A percentile compares a stretch with the other conserved stretches of the same genome.
Conservation (phyloP, 2,113 vertebrate species). For the Acanthisitta chloris region DNA sequence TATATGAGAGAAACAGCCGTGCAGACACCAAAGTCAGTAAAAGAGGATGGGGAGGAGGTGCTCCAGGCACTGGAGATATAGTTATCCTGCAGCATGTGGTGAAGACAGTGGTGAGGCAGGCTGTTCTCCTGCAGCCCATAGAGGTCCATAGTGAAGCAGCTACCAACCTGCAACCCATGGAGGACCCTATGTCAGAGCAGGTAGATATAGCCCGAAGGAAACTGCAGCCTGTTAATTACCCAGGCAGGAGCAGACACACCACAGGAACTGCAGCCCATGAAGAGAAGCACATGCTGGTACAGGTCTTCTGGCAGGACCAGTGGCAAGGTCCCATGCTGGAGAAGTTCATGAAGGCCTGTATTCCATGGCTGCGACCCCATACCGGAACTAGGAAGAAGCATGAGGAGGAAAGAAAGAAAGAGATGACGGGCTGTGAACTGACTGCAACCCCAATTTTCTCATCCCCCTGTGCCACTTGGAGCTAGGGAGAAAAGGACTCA, state of each 20-base stretch:
- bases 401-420: background rate
- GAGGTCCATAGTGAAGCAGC: background rate
- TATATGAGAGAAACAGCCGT: background rate
- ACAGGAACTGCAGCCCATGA: background rate
- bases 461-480: fast-evolving
- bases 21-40: background rate
- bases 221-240: background rate
- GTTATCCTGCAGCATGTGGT: fast-evolving
- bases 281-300: background rate
- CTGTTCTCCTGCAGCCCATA: background rate
- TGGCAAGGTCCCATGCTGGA: fast-evolving
- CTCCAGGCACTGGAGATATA: background rate
- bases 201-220: background rate
- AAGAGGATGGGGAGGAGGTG: fast-evolving
- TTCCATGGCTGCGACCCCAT: fast-evolving
- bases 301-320: background rate
- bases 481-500: background rate
- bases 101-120: fast-evolving
- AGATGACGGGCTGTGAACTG: background rate
- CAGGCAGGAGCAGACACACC: fast-evolving
- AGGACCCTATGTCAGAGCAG: fast-evolving
- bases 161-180: fast-evolving
- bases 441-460: background rate
- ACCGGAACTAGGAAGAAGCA: fast-evolving
- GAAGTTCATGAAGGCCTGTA: background rate